Percentiles rank a stretch among this genome's conserved stretches.
Conservation (phyloP, 2,888 invertebrate species). For the Thelaira solivaga region DNA sequence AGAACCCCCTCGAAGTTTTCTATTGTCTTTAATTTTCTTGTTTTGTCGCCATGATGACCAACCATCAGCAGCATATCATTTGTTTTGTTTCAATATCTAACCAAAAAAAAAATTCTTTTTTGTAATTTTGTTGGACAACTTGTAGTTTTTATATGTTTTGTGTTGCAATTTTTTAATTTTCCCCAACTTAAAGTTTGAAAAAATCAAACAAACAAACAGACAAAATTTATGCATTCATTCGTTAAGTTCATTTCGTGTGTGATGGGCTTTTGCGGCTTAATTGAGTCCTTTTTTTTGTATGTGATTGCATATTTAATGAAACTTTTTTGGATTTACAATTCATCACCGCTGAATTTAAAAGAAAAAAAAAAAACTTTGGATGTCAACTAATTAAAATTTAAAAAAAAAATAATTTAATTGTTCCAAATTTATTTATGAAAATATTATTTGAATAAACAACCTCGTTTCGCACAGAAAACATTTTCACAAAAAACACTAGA, state of each 20-base stretch:
- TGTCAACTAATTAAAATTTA: no score
- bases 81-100: conserved; percentile 55
- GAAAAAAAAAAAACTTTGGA: background rate
- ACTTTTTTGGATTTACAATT: conserved; percentile 52
- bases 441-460: no score
- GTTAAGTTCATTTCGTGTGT: conserved; percentile 17
- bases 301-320: conserved; percentile 73
- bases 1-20: conserved; percentile 50
- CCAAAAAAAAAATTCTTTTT: conserved; percentile 26
- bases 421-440: no score
- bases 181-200: conserved; percentile 27
- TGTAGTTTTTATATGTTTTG: conserved; percentile 47
- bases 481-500: no score
- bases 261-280: conserved; percentile 63
- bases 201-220: background rate
- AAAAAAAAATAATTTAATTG: background rate
- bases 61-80: conserved; percentile 47
- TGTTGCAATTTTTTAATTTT: conserved; percentile 45
- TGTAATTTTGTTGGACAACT: conserved; percentile 46
- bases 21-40: conserved; percentile 53
- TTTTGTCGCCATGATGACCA: conserved; percentile 36
- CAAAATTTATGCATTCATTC: conserved; percentile 42
- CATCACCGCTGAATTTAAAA: conserved; percentile 5
- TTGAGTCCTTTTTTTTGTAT: conserved; percentile 73
- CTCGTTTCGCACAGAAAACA: no score